Conservation (phyloP, 2,888 invertebrate species). For the Acleris literana region DNA sequence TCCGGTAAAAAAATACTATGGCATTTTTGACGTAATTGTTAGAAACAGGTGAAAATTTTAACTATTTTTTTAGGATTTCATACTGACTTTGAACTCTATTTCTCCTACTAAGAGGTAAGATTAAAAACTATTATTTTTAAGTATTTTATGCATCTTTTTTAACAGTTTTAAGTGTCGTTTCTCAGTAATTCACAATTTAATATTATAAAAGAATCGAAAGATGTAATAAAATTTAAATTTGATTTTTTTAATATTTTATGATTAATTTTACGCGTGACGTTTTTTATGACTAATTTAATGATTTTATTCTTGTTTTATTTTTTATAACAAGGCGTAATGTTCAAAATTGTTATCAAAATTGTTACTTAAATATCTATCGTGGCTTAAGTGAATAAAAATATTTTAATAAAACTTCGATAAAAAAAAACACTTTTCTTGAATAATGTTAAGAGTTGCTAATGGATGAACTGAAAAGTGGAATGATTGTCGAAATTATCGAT, state of each 20-base stretch:
- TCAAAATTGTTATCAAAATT: slow-evolving; percentile 36
- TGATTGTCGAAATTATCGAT: slow-evolving; percentile 8
- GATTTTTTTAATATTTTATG: neutral
- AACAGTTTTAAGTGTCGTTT: too few relatives aligned
- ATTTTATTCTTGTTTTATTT: slow-evolving; percentile 3
- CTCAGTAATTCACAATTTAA: too few relatives aligned
- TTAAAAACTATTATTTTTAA: too few relatives aligned
- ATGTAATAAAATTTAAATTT: neutral
- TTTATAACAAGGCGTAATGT: slow-evolving; percentile 32
- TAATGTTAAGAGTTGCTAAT: slow-evolving; percentile 30
- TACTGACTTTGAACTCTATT: too few relatives aligned
- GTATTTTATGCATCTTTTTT: too few relatives aligned
- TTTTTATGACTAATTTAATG: neutral
- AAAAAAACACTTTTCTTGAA: slow-evolving; percentile 26
- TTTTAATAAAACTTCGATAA: slow-evolving; percentile 19
- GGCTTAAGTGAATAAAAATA: slow-evolving; percentile 28
- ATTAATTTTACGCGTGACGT: too few relatives aligned
- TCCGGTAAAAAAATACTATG: too few relatives aligned
- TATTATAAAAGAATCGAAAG: too few relatives aligned
- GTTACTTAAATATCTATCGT: slow-evolving; percentile 35
- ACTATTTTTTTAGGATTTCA: too few relatives aligned
- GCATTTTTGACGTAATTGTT: too few relatives aligned
- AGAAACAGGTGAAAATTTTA: too few relatives aligned
- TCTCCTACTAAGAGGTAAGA: too few relatives aligned
- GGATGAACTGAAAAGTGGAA: slow-evolving; percentile 1